Evolutionary conservation across 2,797 vertebrate genomes (phyloP), one percentile per base, ranked within the genome.

Genomic region (Gallinago nigripennis): DNA sequence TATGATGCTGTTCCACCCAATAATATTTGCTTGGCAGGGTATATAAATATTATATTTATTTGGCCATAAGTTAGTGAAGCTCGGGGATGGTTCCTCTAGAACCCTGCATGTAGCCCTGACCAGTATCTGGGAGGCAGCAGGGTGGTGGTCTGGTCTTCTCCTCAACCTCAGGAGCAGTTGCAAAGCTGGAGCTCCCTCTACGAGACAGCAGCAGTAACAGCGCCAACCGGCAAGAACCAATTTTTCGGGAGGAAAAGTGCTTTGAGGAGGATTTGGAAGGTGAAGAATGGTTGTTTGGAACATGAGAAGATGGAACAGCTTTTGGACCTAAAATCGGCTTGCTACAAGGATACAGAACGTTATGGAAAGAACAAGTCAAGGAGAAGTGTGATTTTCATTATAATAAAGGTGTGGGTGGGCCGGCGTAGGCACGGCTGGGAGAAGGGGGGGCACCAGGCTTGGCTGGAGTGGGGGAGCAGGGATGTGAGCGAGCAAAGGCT

Each of bases 251-350:
- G 86, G 71, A 68, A 23, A 37, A 51, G 66, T 11, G 16, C 51
- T 80, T 3, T 31, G 85, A 57, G 84, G 51, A 87, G 75, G 65
- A 37, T 7, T 35, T 50, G 58, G 60, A 86, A 50, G 88, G 66
- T 72, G 72, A 64, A 5, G 65, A 50, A 23, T 4, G 11, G 11
- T 30, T 57, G 24, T 53, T 69, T 73, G 91, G 91, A 87, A 28
- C 51, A 8, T 5, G 46, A 54, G 83, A 17, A 25, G 68, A 31
- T 18, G 82, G 80, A 88, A 68, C 85, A 90, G 91, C 93, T 46
- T 89, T 89, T 73, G 89, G 91, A 56, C 84, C 87, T 77, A 80
- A 89, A 80, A 80, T 18, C 16, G n/a, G 82, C 45, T 92, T 21
- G 69, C 84, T 77, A 10, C 64, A 24, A 50, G 78, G 68, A 66